These are phyloP conservation scores for Hypena proboscidalis DNA, from an alignment of 2,888 invertebrate genomes.

Conservation along the genomic window DNA sequence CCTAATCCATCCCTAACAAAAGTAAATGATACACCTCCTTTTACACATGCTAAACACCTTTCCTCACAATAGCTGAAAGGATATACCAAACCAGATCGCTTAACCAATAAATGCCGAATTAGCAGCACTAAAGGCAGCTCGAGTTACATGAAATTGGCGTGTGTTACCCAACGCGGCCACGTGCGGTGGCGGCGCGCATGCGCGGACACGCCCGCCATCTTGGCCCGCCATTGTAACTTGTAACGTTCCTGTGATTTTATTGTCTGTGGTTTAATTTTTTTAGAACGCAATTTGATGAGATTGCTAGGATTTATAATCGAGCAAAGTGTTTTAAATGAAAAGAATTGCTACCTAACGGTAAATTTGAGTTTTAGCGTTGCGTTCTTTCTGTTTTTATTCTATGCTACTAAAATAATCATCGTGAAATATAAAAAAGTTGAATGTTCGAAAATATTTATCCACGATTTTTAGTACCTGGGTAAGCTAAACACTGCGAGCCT, in stretches of 20 bases:
- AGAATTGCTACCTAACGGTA: too few species aligned
- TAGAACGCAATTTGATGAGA: too few species aligned
- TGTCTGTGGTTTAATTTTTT: too few species aligned
- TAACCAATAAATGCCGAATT: conserved; percentile 38
- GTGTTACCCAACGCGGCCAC: conserved; percentile 41
- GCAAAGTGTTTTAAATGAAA: too few species aligned
- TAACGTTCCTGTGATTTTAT: not conserved
- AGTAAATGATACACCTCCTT: not conserved
- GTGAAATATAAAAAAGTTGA: too few species aligned
- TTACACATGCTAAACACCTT: conserved; percentile 8
- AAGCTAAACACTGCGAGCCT: too few species aligned
- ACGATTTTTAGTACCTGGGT: too few species aligned
- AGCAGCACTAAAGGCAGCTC: conserved; percentile 31
- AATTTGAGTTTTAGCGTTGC: too few species aligned
- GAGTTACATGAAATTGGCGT: conserved; percentile 42
- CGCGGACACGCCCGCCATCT: conserved; percentile 45
- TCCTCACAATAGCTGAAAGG: conserved; percentile 6
- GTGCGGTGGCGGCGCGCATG: conserved; percentile 35
- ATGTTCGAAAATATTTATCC: too few species aligned
- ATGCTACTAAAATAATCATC: too few species aligned
- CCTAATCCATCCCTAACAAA: not conserved
- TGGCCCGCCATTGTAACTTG: conserved; percentile 22
- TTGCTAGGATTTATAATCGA: too few species aligned
- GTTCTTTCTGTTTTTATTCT: too few species aligned
- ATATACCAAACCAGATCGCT: conserved; percentile 24